A percentile compares a stretch with the other conserved stretches of the same genome.
These are phyloP conservation scores for Rhynchotus rufescens DNA, from an alignment of 2,797 vertebrate species.

Conservation along the genomic window DNA sequence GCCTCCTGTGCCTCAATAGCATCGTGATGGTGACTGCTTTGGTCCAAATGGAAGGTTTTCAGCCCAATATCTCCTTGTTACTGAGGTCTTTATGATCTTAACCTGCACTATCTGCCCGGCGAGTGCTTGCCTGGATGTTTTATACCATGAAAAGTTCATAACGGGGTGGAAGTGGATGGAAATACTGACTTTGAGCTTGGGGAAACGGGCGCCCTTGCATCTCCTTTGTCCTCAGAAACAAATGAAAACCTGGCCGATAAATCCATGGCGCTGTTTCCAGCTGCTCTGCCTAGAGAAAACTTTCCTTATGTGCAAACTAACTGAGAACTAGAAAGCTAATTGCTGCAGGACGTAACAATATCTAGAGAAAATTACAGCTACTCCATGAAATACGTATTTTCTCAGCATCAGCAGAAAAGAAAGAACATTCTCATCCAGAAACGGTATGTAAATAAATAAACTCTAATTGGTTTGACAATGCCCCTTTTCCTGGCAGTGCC, in stretches of 20 bases:
- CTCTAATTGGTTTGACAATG: constrained; percentile 88
- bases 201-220: constrained; percentile 46
- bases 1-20: not conserved
- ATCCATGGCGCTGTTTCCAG: constrained; percentile 75
- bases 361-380: constrained; percentile 76
- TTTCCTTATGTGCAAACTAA: constrained; percentile 79
- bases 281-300: constrained; percentile 78
- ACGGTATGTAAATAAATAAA: constrained; percentile 88
- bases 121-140: not conserved
- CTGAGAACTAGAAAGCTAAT: constrained; percentile 75
- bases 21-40: not conserved
- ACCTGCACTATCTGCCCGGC: rapidly evolving
- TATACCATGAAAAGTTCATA: not conserved
- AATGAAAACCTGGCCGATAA: constrained; percentile 68
- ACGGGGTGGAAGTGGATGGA: constrained; percentile 39
- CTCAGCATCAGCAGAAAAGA: constrained; percentile 83
- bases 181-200: constrained; percentile 49
- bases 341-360: constrained; percentile 73
- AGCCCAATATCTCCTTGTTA: not conserved
- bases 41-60: not conserved
- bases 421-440: constrained; percentile 83
- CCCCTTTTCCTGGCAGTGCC: constrained; percentile 87
- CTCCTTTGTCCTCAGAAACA: constrained; percentile 73
- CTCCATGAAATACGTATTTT: constrained; percentile 81
- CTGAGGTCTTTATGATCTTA: not conserved